Conservation (phyloP, 2,888 invertebrate genomes). For the Lobophora halterata region DNA sequence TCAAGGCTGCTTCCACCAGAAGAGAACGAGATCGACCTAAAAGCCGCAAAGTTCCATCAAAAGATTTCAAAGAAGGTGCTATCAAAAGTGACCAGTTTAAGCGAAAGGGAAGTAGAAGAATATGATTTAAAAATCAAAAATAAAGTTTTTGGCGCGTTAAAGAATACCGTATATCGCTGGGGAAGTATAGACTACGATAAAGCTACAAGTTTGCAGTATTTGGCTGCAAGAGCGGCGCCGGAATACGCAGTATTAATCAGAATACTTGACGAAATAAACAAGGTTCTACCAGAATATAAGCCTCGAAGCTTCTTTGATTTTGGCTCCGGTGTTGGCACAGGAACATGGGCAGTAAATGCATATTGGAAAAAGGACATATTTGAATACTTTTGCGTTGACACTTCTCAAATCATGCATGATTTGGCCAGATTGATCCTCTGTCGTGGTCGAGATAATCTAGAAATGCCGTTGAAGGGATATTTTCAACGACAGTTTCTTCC, state of each 20-base stretch:
- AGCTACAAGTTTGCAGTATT: slow-evolving; percentile 84
- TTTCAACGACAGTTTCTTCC: slow-evolving; percentile 92
- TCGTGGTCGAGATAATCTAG: slow-evolving; percentile 83
- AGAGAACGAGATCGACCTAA: slow-evolving; percentile 66
- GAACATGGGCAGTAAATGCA: slow-evolving; percentile 89
- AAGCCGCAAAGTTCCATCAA: slow-evolving; percentile 62
- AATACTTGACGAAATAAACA: slow-evolving; percentile 87
- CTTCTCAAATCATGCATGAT: slow-evolving; percentile 90
- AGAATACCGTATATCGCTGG: slow-evolving; percentile 86
- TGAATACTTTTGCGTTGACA: slow-evolving; percentile 93
- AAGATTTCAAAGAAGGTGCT: slow-evolving; percentile 54
- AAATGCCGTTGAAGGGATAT: slow-evolving; percentile 80
- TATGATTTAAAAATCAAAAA: slow-evolving; percentile 72
- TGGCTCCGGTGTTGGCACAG: slow-evolving; percentile 94
- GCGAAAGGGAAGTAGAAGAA: slow-evolving; percentile 56
- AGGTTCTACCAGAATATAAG: slow-evolving; percentile 83
- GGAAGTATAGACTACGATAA: slow-evolving; percentile 85
- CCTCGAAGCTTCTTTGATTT: slow-evolving; percentile 93
- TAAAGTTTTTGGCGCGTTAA: slow-evolving; percentile 79
- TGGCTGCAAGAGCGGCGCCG: slow-evolving; percentile 84
- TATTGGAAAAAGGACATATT: slow-evolving; percentile 86
- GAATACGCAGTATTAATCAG: slow-evolving; percentile 88
- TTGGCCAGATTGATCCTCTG: slow-evolving; percentile 86
- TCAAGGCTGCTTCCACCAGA: slow-evolving; percentile 85
- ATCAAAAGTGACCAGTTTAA: slow-evolving; percentile 44